A percentile compares a stretch with the other conserved stretches of the same genome.
Evolutionary conservation across 2,113 vertebrate genomes (phyloP).

Genomic region (Seriola quinqueradiata): DNA sequence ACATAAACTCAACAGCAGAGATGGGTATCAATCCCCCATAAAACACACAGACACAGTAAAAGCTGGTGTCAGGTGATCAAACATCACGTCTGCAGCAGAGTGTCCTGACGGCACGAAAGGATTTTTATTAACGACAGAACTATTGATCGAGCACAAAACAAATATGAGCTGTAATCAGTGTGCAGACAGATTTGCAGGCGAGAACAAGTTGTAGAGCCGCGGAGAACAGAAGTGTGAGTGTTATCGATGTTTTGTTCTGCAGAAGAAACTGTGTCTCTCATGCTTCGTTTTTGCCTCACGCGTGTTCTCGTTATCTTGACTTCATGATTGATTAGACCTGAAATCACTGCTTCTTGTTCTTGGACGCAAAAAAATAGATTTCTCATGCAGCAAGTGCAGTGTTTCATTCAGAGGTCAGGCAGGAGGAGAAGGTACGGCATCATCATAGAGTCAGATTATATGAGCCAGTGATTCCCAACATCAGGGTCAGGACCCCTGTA

Average conservation of each 20-base stretch:
- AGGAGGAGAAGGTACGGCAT: too few relatives aligned
- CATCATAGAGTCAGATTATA: too few relatives aligned
- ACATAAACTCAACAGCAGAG: background rate
- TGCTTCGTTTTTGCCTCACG: too few relatives aligned
- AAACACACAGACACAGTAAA: conserved; percentile 9
- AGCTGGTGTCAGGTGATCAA: background rate
- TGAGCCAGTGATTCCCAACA: too few relatives aligned
- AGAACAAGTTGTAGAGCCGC: background rate
- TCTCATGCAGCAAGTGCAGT: too few relatives aligned
- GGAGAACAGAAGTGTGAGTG: background rate
- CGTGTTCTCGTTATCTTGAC: background rate
- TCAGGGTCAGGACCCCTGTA: too few relatives aligned
- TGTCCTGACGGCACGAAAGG: background rate
- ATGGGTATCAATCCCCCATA: background rate
- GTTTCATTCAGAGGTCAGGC: too few relatives aligned
- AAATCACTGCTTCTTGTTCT: background rate
- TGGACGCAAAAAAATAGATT: background rate
- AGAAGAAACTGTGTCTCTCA: background rate
- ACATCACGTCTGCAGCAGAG: conserved; percentile 12
- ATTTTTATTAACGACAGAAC: conserved; percentile 14
- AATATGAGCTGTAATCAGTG: conserved; percentile 4
- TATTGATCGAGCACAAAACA: background rate
- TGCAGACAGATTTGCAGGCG: background rate
- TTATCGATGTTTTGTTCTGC: background rate
- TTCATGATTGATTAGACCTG: background rate